A percentile compares a stretch with the other conserved stretches of the same genome.
Conservation (phyloP, 2,797 vertebrate species). For the Potorous gilbertii region DNA sequence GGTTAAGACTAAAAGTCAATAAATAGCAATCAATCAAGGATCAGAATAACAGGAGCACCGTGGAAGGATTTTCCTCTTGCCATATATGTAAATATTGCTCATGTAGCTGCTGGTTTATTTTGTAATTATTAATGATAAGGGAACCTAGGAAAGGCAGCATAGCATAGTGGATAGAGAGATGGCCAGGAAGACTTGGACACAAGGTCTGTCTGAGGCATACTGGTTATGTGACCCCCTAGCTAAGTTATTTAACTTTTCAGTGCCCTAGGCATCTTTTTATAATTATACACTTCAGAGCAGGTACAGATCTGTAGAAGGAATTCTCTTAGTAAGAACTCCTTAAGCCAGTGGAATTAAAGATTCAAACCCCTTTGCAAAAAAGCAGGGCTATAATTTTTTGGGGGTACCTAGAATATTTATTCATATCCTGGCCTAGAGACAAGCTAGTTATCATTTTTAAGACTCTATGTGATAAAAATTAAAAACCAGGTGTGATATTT, state of each 20-base stretch:
- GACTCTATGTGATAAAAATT: background rate
- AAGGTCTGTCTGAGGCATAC: background rate
- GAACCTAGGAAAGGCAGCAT: background rate
- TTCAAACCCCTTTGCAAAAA: background rate
- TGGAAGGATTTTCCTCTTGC: background rate
- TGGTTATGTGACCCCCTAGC: background rate
- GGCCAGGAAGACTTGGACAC: background rate
- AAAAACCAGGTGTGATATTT: background rate
- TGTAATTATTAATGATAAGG: background rate
- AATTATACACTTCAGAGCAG: background rate
- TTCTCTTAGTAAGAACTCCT: background rate
- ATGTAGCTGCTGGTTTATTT: background rate
- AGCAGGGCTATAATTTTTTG: background rate
- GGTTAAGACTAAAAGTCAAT: background rate
- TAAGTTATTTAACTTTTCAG: background rate
- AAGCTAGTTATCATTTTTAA: background rate
- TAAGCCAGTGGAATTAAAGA: background rate
- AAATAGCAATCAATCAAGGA: background rate
- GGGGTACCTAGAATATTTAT: background rate
- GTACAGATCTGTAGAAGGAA: background rate
- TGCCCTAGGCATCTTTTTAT: background rate
- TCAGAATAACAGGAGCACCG: background rate
- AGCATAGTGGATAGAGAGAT: background rate
- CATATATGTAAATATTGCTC: background rate
- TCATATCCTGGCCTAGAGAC: background rate